Percentiles rank a stretch among this genome's conserved stretches.
phyloP scores from a whole-genome alignment of 2,113 vertebrate species.

The Corythoichthys intestinalis region DNA sequence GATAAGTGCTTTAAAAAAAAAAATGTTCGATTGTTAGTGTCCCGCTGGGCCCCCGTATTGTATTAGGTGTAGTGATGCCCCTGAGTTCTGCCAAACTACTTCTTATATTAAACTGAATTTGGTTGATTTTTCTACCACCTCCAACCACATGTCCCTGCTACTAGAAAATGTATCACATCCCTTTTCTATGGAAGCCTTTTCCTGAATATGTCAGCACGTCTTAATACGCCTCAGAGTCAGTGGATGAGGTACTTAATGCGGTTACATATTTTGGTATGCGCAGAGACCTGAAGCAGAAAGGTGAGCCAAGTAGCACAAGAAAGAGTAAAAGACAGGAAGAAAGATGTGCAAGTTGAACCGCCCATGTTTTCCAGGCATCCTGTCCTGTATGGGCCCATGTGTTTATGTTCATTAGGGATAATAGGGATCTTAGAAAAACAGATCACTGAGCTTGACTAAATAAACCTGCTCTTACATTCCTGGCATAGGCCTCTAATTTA shows the following conservation, averaged over 20 bases:
- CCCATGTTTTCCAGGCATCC: slow-evolving; percentile 54
- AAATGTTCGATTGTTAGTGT: too few relatives aligned
- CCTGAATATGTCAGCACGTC: slow-evolving; percentile 24
- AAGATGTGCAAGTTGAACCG: slow-evolving; percentile 28
- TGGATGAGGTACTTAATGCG: slow-evolving; percentile 44
- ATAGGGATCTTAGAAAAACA: slow-evolving; percentile 67
- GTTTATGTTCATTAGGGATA: slow-evolving; percentile 69
- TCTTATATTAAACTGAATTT: background rate
- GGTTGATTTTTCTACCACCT: background rate
- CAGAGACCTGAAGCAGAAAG: slow-evolving; percentile 1
- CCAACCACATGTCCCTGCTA: slow-evolving; percentile 12
- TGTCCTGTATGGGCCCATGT: slow-evolving; percentile 29
- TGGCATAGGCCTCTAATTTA: slow-evolving; percentile 64
- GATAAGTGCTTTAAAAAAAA: too few relatives aligned
- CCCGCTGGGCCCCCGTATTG: too few relatives aligned
- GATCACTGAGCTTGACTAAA: slow-evolving; percentile 66
- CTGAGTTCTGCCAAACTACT: too few relatives aligned
- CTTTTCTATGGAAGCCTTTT: slow-evolving; percentile 22
- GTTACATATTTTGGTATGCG: slow-evolving; percentile 24
- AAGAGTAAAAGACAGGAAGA: slow-evolving; percentile 15
- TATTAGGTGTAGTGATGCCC: too few relatives aligned
- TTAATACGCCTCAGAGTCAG: slow-evolving; percentile 31
- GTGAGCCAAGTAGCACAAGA: background rate
- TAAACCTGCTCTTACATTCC: slow-evolving; percentile 64
- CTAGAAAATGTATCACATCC: background rate